A percentile compares a stretch with the other conserved stretches of the same genome.
Conservation (phyloP, 92 coral and sea anemone genomes). For the Scolanthus callimorphus region DNA sequence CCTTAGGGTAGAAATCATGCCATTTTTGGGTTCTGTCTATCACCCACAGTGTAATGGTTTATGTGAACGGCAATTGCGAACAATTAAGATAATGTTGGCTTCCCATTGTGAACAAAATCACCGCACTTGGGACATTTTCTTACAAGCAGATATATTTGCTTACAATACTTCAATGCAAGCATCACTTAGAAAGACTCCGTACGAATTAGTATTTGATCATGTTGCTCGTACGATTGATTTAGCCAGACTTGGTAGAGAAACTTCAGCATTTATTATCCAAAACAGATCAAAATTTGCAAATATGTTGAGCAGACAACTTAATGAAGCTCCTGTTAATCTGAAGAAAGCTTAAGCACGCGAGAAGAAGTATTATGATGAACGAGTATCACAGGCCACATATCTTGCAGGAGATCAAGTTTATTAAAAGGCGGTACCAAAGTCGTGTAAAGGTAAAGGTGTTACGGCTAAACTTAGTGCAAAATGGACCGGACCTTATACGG, state of each 20-base stretch:
- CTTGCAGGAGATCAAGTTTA: background rate
- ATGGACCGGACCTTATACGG: background rate
- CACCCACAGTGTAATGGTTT: background rate
- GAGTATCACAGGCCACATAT: background rate
- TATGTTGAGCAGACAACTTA: background rate
- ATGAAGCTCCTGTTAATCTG: background rate
- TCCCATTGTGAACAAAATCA: constrained; percentile 1
- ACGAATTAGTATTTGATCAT: background rate
- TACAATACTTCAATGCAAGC: background rate
- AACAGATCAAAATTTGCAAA: background rate
- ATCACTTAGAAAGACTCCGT: background rate
- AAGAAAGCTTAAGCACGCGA: constrained; percentile 4
- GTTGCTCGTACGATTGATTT: background rate
- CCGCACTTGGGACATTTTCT: constrained; percentile 5
- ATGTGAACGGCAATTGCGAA: constrained; percentile 2
- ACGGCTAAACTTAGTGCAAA: background rate
- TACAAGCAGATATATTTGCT: constrained; percentile 11
- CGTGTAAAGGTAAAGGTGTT: background rate
- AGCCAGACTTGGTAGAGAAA: background rate
- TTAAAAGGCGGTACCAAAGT: background rate
- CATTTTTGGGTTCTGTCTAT: background rate
- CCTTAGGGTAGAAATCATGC: too few species aligned
- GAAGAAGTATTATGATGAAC: background rate
- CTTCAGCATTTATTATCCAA: background rate
- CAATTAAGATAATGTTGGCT: background rate